phyloP scores from a whole-genome alignment of 2,888 invertebrate species.

The Polymixis flavicincta region DNA sequence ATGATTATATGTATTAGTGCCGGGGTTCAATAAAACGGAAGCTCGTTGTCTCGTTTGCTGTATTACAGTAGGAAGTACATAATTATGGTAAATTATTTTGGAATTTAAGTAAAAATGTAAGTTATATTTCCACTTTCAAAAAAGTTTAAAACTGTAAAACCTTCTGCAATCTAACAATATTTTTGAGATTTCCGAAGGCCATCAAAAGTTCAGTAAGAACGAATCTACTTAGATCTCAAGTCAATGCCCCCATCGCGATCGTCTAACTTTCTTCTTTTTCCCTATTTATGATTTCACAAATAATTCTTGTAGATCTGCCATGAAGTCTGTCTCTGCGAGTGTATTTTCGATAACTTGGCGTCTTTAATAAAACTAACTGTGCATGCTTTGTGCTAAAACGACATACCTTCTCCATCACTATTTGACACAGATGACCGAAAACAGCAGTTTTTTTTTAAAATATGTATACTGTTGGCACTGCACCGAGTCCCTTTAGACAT shows the following conservation, averaged over 20 bases:
- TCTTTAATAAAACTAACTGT: background rate
- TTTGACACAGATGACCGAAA: background rate
- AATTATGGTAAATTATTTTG: conserved; percentile 31
- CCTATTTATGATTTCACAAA: background rate
- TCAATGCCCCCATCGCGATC: too few relatives aligned
- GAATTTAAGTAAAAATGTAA: conserved; percentile 15
- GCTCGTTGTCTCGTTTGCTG: conserved; percentile 64
- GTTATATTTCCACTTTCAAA: background rate
- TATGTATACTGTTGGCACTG: too few relatives aligned
- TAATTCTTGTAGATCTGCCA: background rate
- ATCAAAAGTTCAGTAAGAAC: background rate
- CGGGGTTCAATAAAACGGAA: conserved; percentile 75
- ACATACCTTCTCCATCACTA: background rate
- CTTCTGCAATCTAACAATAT: background rate
- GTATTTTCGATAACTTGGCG: background rate
- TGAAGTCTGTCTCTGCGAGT: background rate
- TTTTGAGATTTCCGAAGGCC: background rate
- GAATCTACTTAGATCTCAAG: background rate
- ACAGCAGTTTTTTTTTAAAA: background rate
- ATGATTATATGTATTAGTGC: conserved; percentile 82
- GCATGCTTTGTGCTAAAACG: background rate
- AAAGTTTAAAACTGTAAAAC: background rate
- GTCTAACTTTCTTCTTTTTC: too few relatives aligned
- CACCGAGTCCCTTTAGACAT: background rate
- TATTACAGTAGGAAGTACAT: conserved; percentile 30